Percentiles rank a stretch among this genome's conserved stretches.
phyloP scores from a whole-genome alignment of 2,797 vertebrate genomes.

The Leucoraja ocellata region DNA sequence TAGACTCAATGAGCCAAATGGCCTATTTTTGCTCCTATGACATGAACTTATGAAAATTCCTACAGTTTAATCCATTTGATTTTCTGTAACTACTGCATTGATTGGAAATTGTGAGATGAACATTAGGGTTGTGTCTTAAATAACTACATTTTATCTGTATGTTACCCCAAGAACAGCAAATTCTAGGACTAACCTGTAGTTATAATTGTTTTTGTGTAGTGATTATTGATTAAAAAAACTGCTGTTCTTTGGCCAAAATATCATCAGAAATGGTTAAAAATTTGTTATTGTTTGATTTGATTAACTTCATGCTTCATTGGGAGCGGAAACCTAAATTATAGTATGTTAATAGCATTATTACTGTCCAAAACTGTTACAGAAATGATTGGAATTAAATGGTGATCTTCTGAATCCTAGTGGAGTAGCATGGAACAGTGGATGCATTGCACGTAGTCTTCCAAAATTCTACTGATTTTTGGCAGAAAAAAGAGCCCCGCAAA shows the following conservation, averaged over 20 bases:
- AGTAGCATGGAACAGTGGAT: no score
- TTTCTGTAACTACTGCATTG: not conserved
- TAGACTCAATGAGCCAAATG: no score
- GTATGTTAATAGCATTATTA: not conserved
- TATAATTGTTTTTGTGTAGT: not conserved
- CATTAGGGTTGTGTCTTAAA: not conserved
- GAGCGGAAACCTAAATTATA: not conserved
- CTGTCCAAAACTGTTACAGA: no score
- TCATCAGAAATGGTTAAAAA: not conserved
- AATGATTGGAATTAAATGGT: no score
- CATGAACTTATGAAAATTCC: no score
- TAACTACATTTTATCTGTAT: not conserved
- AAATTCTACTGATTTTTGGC: no score
- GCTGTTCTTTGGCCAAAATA: not conserved
- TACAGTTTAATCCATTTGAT: not conserved
- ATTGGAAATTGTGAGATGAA: not conserved
- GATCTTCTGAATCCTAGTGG: no score
- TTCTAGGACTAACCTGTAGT: no score
- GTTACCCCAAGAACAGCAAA: not conserved
- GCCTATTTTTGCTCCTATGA: no score
- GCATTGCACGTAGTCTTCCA: no score
- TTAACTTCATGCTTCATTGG: not conserved
- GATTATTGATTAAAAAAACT: no score
- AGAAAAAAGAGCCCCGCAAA: no score
- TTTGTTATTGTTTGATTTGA: not conserved